Conservation (phyloP, 2,113 vertebrate species). For the Archocentrus centrarchus region DNA sequence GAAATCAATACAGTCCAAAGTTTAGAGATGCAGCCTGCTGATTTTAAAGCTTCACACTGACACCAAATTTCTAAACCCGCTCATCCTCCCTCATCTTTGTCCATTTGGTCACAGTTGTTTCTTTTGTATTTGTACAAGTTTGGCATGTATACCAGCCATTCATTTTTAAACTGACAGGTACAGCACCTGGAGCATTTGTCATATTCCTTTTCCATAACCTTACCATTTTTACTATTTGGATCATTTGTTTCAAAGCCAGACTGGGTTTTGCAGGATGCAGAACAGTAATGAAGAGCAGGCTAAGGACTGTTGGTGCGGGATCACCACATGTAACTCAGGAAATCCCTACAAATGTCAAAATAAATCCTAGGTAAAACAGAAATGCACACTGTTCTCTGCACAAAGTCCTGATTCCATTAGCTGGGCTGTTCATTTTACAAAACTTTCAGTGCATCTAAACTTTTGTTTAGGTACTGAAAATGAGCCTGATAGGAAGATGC, state of each 20-base stretch:
- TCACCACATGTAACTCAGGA: not conserved
- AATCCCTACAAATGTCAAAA: conserved; percentile 18
- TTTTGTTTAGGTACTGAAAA: not conserved
- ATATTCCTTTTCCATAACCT: not conserved
- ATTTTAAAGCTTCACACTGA: not conserved
- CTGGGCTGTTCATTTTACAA: conserved; percentile 25
- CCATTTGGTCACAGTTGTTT: not conserved
- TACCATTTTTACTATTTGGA: not conserved
- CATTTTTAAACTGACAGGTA: not conserved
- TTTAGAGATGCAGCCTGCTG: not conserved
- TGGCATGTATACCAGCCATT: not conserved
- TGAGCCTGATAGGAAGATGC: not conserved
- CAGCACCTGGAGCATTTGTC: not conserved
- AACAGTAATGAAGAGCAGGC: not conserved
- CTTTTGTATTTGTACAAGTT: not conserved
- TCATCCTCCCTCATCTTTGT: not conserved
- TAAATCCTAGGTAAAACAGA: conserved; percentile 23
- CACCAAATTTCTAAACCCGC: not conserved
- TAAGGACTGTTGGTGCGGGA: not conserved
- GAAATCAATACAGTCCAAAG: conserved; percentile 18
- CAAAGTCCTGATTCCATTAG: conserved; percentile 66
- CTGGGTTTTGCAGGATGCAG: not conserved
- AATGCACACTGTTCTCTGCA: conserved; percentile 25
- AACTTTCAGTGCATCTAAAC: not conserved
- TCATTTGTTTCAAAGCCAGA: not conserved